These are phyloP conservation scores for Erythrolamprus reginae DNA, from an alignment of 2,113 vertebrate genomes.

Conservation along the genomic window DNA sequence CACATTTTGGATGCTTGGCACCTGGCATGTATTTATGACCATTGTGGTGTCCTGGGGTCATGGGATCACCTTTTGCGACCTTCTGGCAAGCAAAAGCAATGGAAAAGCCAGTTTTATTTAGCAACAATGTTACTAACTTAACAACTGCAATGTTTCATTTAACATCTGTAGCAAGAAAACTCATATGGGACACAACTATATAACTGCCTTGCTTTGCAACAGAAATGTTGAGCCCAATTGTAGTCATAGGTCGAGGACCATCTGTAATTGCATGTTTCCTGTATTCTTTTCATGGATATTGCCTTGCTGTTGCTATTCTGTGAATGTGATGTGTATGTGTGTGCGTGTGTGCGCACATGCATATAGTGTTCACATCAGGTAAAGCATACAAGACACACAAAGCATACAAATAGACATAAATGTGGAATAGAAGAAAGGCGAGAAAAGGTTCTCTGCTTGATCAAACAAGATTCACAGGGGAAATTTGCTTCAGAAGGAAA, in stretches of 20 bases:
- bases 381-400: neutral
- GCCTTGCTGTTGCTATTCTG: neutral
- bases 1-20: neutral
- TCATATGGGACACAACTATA: neutral
- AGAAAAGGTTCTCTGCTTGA: neutral
- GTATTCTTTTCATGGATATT: neutral
- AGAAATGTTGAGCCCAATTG: neutral
- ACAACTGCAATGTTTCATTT: neutral
- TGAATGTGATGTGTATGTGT: neutral
- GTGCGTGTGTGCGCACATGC: neutral
- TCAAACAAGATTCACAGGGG: neutral
- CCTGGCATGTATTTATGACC: neutral
- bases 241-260: neutral
- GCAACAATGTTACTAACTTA: neutral
- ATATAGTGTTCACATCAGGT: neutral
- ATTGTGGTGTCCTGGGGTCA: neutral
- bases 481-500: neutral
- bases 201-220: neutral
- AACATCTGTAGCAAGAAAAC: neutral
- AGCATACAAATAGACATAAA: neutral
- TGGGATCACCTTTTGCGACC: neutral
- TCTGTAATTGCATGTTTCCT: neutral
- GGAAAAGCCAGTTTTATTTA: neutral
- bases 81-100: neutral
- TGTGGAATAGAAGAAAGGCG: neutral